Conservation (phyloP, 2,113 vertebrate species). For the Peromyscus polionotus region DNA sequence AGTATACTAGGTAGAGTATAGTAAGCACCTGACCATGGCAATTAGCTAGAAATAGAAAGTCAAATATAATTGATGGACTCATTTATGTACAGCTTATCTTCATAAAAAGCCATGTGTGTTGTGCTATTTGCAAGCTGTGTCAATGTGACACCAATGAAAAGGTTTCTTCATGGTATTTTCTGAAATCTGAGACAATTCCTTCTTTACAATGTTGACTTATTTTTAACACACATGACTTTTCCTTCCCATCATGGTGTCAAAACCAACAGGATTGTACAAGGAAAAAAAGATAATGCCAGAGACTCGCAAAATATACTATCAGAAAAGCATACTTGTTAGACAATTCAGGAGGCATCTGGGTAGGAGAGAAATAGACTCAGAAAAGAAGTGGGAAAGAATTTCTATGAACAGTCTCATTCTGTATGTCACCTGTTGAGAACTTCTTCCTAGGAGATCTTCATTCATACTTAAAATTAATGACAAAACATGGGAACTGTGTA, state of each 20-base stretch:
- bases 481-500: no score
- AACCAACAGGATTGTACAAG: not conserved
- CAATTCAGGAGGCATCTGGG: not conserved
- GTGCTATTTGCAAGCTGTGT: not conserved
- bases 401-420: not conserved
- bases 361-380: not conserved
- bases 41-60: not conserved
- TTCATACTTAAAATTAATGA: not conserved
- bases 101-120: not conserved
- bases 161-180: not conserved
- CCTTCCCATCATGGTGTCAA: not conserved
- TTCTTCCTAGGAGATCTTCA: not conserved
- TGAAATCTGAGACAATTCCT: not conserved
- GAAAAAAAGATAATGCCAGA: not conserved
- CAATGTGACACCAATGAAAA: not conserved
- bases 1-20: not conserved
- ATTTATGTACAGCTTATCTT: not conserved
- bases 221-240: slow-evolving; percentile 23
- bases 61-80: not conserved
- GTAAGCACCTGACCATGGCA: not conserved
- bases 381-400: not conserved
- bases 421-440: not conserved
- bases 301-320: not conserved
- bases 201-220: not conserved
- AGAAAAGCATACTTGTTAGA: not conserved